These are phyloP conservation scores for Phaonia tiefii DNA, from an alignment of 2,888 invertebrate species.

Conservation along the genomic window DNA sequence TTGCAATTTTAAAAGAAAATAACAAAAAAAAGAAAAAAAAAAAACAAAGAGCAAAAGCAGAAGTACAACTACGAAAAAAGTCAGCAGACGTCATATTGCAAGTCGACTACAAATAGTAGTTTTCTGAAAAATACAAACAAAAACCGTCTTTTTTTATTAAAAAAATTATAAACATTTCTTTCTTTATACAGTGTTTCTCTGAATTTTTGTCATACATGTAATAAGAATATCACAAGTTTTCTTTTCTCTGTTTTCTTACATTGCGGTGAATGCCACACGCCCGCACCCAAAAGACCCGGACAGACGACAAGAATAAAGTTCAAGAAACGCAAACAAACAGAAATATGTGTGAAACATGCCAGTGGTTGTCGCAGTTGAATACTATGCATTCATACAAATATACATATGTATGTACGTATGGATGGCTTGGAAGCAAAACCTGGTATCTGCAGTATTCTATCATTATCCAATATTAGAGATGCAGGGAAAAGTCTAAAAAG, in stretches of 20 bases:
- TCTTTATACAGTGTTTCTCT: neutral
- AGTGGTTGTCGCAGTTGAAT: conserved; percentile 12
- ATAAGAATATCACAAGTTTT: neutral
- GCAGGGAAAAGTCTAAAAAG: no score
- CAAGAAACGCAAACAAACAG: conserved; percentile 58
- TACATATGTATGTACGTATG: no score
- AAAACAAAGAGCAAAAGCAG: conserved; percentile 51
- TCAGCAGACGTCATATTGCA: conserved; percentile 47
- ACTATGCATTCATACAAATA: no score
- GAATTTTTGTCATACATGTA: neutral
- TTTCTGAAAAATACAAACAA: conserved; percentile 29
- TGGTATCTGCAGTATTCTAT: no score
- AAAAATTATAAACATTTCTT: neutral
- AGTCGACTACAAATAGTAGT: conserved; percentile 40
- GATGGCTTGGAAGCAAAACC: no score
- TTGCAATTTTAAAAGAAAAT: conserved; percentile 54
- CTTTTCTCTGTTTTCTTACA: conserved; percentile 1
- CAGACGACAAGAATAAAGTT: conserved; percentile 54
- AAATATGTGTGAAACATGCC: neutral
- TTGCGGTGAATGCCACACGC: conserved; percentile 34
- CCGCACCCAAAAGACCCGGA: conserved; percentile 47
- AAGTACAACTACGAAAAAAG: conserved; percentile 42
- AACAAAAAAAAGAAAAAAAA: conserved; percentile 43
- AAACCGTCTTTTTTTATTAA: neutral
- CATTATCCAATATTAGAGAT: no score